Conservation (phyloP, 1,140 invertebrate species). For the Euwallacea fornicatus region DNA sequence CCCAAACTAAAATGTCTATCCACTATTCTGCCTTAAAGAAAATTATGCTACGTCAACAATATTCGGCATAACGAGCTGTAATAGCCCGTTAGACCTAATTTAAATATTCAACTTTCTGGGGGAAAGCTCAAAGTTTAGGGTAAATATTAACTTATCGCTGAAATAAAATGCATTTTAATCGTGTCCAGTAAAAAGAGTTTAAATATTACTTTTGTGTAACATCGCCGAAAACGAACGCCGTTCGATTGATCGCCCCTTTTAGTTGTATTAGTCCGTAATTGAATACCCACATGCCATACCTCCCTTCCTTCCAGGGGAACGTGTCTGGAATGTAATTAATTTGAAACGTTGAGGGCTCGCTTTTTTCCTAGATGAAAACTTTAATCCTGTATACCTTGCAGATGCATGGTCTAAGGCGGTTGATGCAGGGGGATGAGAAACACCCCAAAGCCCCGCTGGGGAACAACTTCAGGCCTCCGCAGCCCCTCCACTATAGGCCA, state of each 20-base stretch:
- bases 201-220: too few relatives aligned
- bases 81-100: constrained; percentile 25
- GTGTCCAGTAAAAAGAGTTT: too few relatives aligned
- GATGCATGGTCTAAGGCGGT: constrained; percentile 76
- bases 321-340: too few relatives aligned
- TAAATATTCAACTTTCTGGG: constrained; percentile 17
- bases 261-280: too few relatives aligned
- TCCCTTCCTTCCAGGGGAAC: too few relatives aligned
- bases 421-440: constrained; percentile 85
- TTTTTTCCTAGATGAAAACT: too few relatives aligned
- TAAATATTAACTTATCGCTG: constrained; percentile 22
- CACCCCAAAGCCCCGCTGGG: constrained; percentile 87
- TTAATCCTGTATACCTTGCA: constrained; percentile 52
- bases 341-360: too few relatives aligned
- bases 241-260: too few relatives aligned
- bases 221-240: too few relatives aligned
- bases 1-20: not conserved
- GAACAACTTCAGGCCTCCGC: constrained; percentile 90
- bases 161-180: too few relatives aligned
- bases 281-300: too few relatives aligned
- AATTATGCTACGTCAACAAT: constrained; percentile 14
- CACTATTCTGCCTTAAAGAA: not conserved
- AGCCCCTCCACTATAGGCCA: constrained; percentile 85
- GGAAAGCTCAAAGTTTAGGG: not conserved
- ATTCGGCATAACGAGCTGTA: constrained; percentile 22